These are phyloP conservation scores for roundworm (Caenorhabditis elegans) DNA, from an alignment of 1,140 invertebrate species.

Conservation along the genomic window WBcel235 BX284602.5:11993001-11993500, in stretches of 20 bases:
- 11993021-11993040: not conserved
- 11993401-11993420: too few relatives aligned
- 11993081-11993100: conserved; percentile 41
- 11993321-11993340: too few relatives aligned
- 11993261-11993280: not conserved
- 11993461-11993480: too few relatives aligned
- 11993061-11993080: conserved; percentile 72
- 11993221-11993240: conserved; percentile 71
- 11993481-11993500: too few relatives aligned
- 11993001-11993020: not conserved
- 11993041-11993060: conserved; percentile 38
- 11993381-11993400: too few relatives aligned
- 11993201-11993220: conserved; percentile 90
- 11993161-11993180: conserved; percentile 79
- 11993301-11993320: too few relatives aligned
- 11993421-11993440: too few relatives aligned
- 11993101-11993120: conserved; percentile 67
- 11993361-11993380: too few relatives aligned
- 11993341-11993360: too few relatives aligned
- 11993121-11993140: conserved; percentile 90
- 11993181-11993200: conserved; percentile 85
- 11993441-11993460: too few relatives aligned
- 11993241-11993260: conserved; percentile 16
- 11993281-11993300: too few relatives aligned
- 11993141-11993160: conserved; percentile 78